These are phyloP conservation scores for Himantopus leucocephalus DNA, from an alignment of 2,113 vertebrate genomes.

Conservation along the genomic window DNA sequence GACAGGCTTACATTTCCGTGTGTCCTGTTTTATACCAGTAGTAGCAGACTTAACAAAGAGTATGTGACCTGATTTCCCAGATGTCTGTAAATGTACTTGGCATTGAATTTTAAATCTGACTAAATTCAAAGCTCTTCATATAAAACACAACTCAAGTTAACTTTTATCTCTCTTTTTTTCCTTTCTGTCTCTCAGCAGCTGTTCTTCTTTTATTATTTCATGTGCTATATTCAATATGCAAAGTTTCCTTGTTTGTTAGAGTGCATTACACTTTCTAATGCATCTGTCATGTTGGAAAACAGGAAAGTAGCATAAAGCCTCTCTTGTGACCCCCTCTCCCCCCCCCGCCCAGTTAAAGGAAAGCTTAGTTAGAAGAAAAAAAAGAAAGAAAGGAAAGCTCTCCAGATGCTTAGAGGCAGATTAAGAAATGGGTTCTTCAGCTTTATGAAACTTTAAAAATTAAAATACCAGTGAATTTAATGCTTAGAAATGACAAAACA, in stretches of 20 bases:
- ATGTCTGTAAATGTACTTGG: constrained; percentile 48
- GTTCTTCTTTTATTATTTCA: constrained; percentile 70
- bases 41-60: constrained; percentile 37
- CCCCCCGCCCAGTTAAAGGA: neutral
- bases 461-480: constrained; percentile 25
- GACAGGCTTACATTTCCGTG: constrained; percentile 15
- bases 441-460: constrained; percentile 32
- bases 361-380: neutral
- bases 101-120: constrained; percentile 56
- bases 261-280: constrained; percentile 68
- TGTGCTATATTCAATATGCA: constrained; percentile 63
- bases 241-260: constrained; percentile 63
- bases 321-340: neutral
- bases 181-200: constrained; percentile 50
- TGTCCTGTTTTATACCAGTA: neutral
- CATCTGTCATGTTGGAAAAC: constrained; percentile 62
- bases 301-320: constrained; percentile 52
- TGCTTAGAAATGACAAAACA: constrained; percentile 22
- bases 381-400: neutral
- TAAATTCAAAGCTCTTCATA: constrained; percentile 51
- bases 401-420: too few species aligned
- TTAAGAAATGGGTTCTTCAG: constrained; percentile 9
- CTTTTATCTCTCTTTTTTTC: constrained; percentile 52
- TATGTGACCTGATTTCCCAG: constrained; percentile 59
- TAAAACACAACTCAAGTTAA: constrained; percentile 57